Evolutionary conservation across 2,113 vertebrate species (phyloP), one percentile per base, ranked within the genome.

Genomic region (Collichthys lucidus): DNA sequence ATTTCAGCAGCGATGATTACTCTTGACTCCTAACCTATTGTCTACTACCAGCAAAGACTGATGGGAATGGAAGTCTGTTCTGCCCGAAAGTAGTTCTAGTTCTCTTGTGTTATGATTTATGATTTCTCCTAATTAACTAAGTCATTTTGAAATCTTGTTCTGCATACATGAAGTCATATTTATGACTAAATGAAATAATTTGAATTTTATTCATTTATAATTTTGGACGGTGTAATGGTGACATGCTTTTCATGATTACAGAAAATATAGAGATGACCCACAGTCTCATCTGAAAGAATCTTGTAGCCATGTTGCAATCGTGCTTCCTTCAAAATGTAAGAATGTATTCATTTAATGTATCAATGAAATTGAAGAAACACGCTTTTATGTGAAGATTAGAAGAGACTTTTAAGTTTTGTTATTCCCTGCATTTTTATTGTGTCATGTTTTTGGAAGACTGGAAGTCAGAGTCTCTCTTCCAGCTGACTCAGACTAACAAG

Each of bases 1-100:
- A 10, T 72, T 69, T 85, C 52, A 81, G 73, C 82, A 57, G 53
- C 73, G 35, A 40, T 59, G 73, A 75, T 84, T 75, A 64, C 77
- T 88, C 86, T 60, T 87, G 26, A 76, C 69, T 22, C 11, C 29
- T 52, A 59, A 65, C 17, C 4, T 35, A 53, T 60, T 31, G 11
- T 44, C 52, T 35, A 1, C 60, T 55, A 26, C 40, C 12, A 61
- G 66, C 66, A 72, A 59, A 67, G 64, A 53, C 11, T 16, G 65
- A 44, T 46, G 20, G 20, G 67, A 16, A 47, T 17, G 20, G 20
- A 53, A 19, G 42, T 22, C 19, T 40, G 62, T 22, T 16, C 49
- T 75, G 53, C 52, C 62, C 19, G 44, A n/a, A 64, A 56, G 57
- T 46, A 64, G 14, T 35, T 50, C 35, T 35, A 35, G 26, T 26